phyloP scores from a whole-genome alignment of 2,113 vertebrate genomes.

The Anarrhichthys ocellatus region DNA sequence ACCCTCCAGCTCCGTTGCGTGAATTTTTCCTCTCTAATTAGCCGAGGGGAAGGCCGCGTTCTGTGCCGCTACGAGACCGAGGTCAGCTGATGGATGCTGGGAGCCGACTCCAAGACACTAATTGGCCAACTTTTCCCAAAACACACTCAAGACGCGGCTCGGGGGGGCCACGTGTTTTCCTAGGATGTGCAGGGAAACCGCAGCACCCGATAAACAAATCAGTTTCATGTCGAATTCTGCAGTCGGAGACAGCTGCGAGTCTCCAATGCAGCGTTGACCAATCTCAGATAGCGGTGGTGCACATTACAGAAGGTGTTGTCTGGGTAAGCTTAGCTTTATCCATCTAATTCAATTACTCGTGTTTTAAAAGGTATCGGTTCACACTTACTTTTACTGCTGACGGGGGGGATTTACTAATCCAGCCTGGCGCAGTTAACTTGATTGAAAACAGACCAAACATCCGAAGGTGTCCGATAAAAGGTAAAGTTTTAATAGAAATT shows the following conservation, averaged over 20 bases:
- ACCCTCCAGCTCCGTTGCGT: conserved; percentile 57
- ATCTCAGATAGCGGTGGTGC: conserved; percentile 6
- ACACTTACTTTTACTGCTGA: conserved; percentile 65
- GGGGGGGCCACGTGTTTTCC: not conserved
- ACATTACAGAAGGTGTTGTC: conserved; percentile 43
- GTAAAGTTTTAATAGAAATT: not conserved
- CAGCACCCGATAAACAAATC: conserved; percentile 52
- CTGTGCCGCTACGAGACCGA: conserved; percentile 42
- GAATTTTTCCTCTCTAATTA: conserved; percentile 71
- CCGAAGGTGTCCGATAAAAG: not conserved
- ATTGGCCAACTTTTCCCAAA: conserved; percentile 70
- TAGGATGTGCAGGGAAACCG: conserved; percentile 35
- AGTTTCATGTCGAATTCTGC: conserved; percentile 43
- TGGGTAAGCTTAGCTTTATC: conserved; percentile 38
- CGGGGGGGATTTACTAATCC: conserved; percentile 41
- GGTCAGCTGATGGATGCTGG: conserved; percentile 71
- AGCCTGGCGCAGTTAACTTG: conserved; percentile 39
- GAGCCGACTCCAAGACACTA: conserved; percentile 60
- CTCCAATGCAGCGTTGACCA: conserved; percentile 4
- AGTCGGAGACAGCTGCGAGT: conserved; percentile 8
- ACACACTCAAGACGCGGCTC: conserved; percentile 34
- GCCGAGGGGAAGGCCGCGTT: conserved; percentile 36
- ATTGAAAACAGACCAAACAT: conserved; percentile 51
- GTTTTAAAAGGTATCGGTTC: conserved; percentile 61
- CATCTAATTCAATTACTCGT: conserved; percentile 57